A percentile compares a stretch with the other conserved stretches of the same genome.
Conservation (phyloP, 2,113 vertebrate species). For the Hoplias malabaricus region DNA sequence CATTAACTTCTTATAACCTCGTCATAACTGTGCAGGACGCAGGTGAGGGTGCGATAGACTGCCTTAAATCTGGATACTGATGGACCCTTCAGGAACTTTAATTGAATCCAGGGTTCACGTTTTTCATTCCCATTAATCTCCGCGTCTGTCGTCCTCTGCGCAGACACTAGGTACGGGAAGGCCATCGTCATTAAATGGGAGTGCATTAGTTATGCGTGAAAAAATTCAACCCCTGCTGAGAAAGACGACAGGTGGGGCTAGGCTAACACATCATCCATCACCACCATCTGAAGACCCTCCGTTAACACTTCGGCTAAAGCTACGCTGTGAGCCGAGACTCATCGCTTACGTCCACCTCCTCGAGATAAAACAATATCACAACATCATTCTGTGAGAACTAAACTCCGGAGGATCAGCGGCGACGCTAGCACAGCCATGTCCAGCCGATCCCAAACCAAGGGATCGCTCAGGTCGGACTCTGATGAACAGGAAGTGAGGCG, state of each 20-base stretch:
- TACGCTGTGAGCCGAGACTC: constrained; percentile 14
- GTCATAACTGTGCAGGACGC: no score
- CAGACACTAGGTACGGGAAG: neutral
- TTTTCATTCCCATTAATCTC: constrained; percentile 30
- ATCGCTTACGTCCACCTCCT: constrained; percentile 20
- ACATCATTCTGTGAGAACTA: constrained; percentile 45
- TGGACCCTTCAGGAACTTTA: neutral
- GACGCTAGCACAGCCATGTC: neutral
- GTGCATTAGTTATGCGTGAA: constrained; percentile 24
- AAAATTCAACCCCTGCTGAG: constrained; percentile 14
- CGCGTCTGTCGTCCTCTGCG: neutral
- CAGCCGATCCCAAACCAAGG: no score
- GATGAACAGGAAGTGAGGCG: no score
- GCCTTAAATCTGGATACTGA: no score
- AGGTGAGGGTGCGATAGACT: no score
- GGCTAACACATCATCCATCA: constrained; percentile 13
- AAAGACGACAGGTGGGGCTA: neutral
- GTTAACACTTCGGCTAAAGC: constrained; percentile 29
- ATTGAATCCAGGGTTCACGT: constrained; percentile 11
- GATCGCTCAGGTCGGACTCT: no score
- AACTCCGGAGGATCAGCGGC: constrained; percentile 29
- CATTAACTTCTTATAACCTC: no score
- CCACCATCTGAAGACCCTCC: neutral
- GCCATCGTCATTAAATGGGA: neutral
- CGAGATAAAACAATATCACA: constrained; percentile 19